These are phyloP conservation scores for Mandrillus leucophaeus DNA, from an alignment of 2,113 vertebrate species.

Conservation along the genomic window DNA sequence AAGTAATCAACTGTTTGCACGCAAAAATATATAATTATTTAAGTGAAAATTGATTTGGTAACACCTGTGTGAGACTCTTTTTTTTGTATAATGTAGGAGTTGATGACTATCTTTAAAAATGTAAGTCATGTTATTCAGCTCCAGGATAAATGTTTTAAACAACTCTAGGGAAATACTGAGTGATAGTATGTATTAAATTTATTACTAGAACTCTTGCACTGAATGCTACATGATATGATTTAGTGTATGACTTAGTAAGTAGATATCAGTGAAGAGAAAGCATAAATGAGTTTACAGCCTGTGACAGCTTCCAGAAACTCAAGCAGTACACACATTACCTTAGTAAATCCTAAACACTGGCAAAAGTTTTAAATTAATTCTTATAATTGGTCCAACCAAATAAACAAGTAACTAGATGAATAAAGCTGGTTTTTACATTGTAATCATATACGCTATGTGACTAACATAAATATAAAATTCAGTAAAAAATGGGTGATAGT, in stretches of 20 bases:
- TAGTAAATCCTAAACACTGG: neutral
- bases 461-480: neutral
- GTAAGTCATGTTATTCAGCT: neutral
- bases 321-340: neutral
- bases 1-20: neutral
- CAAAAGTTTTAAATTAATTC: neutral
- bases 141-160: neutral
- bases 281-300: neutral
- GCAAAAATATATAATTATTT: conserved; percentile 39
- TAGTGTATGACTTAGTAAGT: neutral
- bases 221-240: neutral
- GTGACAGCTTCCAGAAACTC: neutral
- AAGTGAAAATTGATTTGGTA: conserved; percentile 32
- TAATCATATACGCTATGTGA: neutral
- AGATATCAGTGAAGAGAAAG: neutral
- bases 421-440: neutral
- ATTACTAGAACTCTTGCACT: neutral
- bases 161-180: neutral
- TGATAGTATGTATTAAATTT: neutral
- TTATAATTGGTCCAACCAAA: neutral
- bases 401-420: neutral
- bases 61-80: neutral
- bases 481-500: neutral
- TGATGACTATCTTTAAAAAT: conserved; percentile 15
- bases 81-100: neutral